Conservation (phyloP, 2,888 invertebrate species). For the Stramonita haemastoma region DNA sequence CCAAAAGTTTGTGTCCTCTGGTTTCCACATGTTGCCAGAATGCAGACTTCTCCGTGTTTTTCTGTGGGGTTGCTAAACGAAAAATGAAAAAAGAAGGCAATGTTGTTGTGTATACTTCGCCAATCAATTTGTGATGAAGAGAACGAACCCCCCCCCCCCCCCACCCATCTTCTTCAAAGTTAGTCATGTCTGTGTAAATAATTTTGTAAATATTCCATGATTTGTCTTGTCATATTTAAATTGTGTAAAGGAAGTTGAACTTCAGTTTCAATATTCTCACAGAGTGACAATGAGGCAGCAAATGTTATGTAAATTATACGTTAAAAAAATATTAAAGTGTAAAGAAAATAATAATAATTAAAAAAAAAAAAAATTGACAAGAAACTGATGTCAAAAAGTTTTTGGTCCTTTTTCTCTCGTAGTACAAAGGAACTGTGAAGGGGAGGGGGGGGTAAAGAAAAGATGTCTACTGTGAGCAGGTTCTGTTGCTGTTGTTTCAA, state of each 20-base stretch:
- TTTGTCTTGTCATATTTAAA: neutral
- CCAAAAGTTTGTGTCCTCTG: neutral
- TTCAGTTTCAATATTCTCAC: conserved; percentile 3
- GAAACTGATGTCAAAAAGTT: neutral
- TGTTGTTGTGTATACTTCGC: neutral
- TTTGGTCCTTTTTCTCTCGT: neutral
- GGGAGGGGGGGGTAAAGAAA: neutral
- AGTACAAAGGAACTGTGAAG: neutral
- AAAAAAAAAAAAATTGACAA: neutral
- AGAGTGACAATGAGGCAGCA: conserved; percentile 24
- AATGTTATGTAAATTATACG: conserved; percentile 24
- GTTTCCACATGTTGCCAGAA: neutral
- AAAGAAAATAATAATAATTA: neutral
- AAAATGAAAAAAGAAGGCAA: neutral
- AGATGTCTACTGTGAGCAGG: neutral
- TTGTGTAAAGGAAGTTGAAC: neutral
- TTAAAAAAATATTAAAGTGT: neutral
- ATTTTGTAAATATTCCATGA: neutral
- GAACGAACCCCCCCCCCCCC: neutral
- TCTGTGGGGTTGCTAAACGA: too few species aligned
- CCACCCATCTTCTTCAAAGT: neutral
- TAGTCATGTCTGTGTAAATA: neutral
- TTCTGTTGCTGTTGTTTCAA: neutral
- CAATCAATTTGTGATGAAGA: neutral
- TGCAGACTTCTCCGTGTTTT: neutral